These are phyloP conservation scores for Zygaena filipendulae DNA, from an alignment of 2,888 invertebrate species.

Conservation along the genomic window DNA sequence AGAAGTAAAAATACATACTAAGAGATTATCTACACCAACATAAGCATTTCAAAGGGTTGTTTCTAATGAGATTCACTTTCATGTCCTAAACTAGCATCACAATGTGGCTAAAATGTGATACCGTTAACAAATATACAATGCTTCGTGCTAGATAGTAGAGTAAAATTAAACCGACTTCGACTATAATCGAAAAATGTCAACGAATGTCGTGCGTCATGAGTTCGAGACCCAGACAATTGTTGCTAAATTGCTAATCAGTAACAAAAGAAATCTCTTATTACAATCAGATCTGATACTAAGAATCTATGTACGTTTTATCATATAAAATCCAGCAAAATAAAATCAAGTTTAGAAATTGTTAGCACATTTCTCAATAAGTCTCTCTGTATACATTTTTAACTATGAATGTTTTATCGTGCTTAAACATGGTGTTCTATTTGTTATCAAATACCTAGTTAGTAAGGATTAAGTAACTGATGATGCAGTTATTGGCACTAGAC, in stretches of 20 bases:
- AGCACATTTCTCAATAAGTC: slow-evolving; percentile 70
- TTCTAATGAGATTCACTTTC: slow-evolving; percentile 15
- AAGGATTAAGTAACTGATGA: slow-evolving; percentile 61
- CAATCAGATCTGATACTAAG: slow-evolving; percentile 53
- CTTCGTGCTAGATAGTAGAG: slow-evolving; percentile 52
- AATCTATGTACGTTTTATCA: slow-evolving; percentile 43
- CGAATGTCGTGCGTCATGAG: slow-evolving; percentile 27
- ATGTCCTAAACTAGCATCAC: slow-evolving; percentile 9
- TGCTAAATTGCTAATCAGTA: slow-evolving; percentile 27
- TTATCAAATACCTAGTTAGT: slow-evolving; percentile 68
- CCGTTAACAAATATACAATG: slow-evolving; percentile 47
- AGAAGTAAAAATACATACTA: slow-evolving; percentile 45
- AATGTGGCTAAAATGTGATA: slow-evolving; percentile 59
- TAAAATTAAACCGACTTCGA: slow-evolving; percentile 46
- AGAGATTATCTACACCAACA: slow-evolving; percentile 44
- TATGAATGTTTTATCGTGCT: slow-evolving; percentile 71
- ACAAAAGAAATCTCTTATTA: slow-evolving; percentile 42
- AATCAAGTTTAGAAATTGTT: slow-evolving; percentile 64
- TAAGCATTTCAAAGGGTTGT: slow-evolving; percentile 42
- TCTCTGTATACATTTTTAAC: slow-evolving; percentile 66
- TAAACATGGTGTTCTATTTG: slow-evolving; percentile 71
- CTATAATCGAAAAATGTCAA: slow-evolving; percentile 60
- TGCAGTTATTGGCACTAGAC: slow-evolving; percentile 69
- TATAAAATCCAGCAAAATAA: slow-evolving; percentile 39
- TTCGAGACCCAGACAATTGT: background rate